Base-by-base conservation (phyloP, 1,140 invertebrate genomes). In the Tetranychus urticae region DNA sequence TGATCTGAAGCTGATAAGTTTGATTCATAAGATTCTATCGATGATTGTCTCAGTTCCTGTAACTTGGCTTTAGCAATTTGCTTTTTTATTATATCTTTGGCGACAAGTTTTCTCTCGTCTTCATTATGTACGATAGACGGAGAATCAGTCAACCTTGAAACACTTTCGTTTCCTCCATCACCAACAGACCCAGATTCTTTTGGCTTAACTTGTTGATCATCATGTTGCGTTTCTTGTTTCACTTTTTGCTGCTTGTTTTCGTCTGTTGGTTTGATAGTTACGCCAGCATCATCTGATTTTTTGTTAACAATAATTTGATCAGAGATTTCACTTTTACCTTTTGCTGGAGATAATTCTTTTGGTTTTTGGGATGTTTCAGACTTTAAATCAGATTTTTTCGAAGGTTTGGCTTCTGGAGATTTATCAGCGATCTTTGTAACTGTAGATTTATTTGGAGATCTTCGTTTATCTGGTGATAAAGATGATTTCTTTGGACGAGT, bases 61-160 rank as follows among this genome's bases (percentile, higher is more conserved):
- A 67, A 58, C 59, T 64, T 65, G 33, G 67, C 67, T 60, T 63
- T 66, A 1, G 67, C 65, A 35, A 66, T 65, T 23, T 63, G 59
- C 46, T 66, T 66, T 35, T 66, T 65, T 2, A 52, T 52, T 52
- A 52, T 23, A 52, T 52, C 48, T 52, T 52, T 52, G 33, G 48
- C 48, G 7, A 31, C 7, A 31, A 8, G n/a, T 23, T 52, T 52
- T 5, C 48, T 12, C n/a, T 52, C 48, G 7, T 52, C 48, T 3
- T 52, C n/a, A 52, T 52, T 33, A 23, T 5, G 4, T 13, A 34
- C 4, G 13, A 54, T 31, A 54, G 50, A 31, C 33, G 50, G 50
- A 34, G 39, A 42, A 5, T 42, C 39, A 42, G 10, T 42, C 10
- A 42, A 10, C 10, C 10, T 10, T 5, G 39, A 42, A 42, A 42